These are phyloP conservation scores for Lycodopsis pacificus DNA, from an alignment of 2,797 vertebrate genomes.

Conservation along the genomic window DNA sequence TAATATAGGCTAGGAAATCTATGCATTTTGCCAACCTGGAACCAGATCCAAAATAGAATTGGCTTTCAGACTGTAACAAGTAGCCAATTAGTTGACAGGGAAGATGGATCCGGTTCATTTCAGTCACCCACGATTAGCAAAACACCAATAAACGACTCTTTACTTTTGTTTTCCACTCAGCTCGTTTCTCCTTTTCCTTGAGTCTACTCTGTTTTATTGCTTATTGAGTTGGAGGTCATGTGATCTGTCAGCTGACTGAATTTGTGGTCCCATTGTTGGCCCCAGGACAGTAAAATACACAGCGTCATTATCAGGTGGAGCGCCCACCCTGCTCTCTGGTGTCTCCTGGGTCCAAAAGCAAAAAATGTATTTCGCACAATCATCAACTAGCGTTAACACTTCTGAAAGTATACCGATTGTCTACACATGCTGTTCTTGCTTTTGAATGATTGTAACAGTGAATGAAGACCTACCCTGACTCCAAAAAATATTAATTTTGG, in stretches of 20 bases:
- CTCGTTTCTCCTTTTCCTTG: not conserved
- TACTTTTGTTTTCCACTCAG: not conserved
- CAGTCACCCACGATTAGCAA: no score
- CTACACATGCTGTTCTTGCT: no score
- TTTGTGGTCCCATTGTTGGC: conserved; percentile 15
- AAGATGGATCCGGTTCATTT: no score
- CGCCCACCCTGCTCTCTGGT: not conserved
- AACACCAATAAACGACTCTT: not conserved
- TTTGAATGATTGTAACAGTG: no score
- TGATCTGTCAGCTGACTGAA: conserved; percentile 62
- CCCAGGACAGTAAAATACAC: conserved; percentile 27
- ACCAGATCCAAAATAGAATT: not conserved
- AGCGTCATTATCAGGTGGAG: conserved; percentile 13
- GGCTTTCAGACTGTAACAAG: not conserved
- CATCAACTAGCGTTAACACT: not conserved
- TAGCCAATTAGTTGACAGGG: not conserved
- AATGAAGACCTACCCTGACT: not conserved
- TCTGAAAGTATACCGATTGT: not conserved
- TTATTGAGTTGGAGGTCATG: conserved; percentile 37
- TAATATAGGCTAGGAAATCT: not conserved
- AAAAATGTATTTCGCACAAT: not conserved
- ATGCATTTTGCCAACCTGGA: not conserved
- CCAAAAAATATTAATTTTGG: not conserved
- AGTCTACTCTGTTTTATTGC: not conserved
- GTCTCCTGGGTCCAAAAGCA: conserved; percentile 13